Conservation (phyloP, 1,140 invertebrate species). For the Ephestia elutella region DNA sequence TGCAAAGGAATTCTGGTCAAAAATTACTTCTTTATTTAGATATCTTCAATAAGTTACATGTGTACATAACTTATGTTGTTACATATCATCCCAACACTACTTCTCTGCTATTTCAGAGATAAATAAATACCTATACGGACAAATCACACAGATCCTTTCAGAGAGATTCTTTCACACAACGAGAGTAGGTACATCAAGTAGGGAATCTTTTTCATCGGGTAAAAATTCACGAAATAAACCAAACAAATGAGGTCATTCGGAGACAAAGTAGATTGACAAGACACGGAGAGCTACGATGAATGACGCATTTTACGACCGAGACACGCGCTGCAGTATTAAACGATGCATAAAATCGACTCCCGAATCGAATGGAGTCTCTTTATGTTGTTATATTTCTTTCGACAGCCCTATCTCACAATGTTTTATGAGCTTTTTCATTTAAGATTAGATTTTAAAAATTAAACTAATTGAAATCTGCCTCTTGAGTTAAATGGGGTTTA, state of each 20-base stretch:
- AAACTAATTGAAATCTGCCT: not conserved
- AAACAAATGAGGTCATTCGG: constrained; percentile 14
- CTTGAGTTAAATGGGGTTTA: too few species aligned
- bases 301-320: constrained; percentile 14
- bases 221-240: constrained; percentile 9
- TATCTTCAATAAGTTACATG: too few species aligned
- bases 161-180: too few species aligned
- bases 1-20: too few species aligned
- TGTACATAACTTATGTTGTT: too few species aligned
- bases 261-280: constrained; percentile 13
- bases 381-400: not conserved
- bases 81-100: too few species aligned
- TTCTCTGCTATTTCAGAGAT: too few species aligned
- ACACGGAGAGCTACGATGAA: constrained; percentile 8
- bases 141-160: too few species aligned
- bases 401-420: not conserved
- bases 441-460: not conserved
- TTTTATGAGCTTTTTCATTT: not conserved
- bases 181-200: too few species aligned
- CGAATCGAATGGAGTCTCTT: constrained; percentile 9
- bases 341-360: constrained; percentile 13
- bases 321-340: constrained; percentile 16
- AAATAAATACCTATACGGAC: too few species aligned
- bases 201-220: too few species aligned
- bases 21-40: too few species aligned